Conservation (phyloP, 92 coral and sea anemone species). For the Blastomussa wellsi region DNA sequence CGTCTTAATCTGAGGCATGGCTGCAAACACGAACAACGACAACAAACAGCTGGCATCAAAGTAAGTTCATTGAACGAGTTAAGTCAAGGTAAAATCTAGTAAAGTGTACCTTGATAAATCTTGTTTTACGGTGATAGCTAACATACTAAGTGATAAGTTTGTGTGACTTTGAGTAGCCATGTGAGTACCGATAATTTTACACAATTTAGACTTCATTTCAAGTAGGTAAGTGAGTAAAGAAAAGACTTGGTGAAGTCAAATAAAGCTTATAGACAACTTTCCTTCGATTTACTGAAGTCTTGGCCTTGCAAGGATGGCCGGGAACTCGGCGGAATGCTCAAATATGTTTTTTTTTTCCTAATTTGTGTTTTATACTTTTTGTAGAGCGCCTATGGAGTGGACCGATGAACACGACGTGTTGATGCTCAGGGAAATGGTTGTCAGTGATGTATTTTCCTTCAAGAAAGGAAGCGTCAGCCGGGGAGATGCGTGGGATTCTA, state of each 20-base stretch:
- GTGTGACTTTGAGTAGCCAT: constrained; percentile 31
- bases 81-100: constrained; percentile 24
- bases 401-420: constrained; percentile 55
- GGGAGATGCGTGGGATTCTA: constrained; percentile 37
- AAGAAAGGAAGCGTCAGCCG: constrained; percentile 40
- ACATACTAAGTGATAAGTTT: constrained; percentile 25
- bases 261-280: constrained; percentile 6
- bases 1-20: constrained; percentile 28
- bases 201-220: constrained; percentile 35
- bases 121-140: constrained; percentile 27
- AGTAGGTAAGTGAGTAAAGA: constrained; percentile 34
- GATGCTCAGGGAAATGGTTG: constrained; percentile 44
- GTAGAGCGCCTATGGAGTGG: constrained; percentile 58
- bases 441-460: constrained; percentile 34
- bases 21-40: constrained; percentile 20
- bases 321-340: constrained; percentile 29
- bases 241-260: constrained; percentile 34
- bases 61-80: constrained; percentile 28
- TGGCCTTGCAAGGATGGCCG: constrained; percentile 40
- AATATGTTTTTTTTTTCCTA: constrained; percentile 22
- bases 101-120: constrained; percentile 29
- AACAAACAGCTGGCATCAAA: constrained; percentile 30
- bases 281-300: constrained; percentile 18
- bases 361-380: constrained; percentile 36
- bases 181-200: constrained; percentile 27